Evolutionary conservation across 2,888 invertebrate species (phyloP).

Genomic region (Hololepta plana): DNA sequence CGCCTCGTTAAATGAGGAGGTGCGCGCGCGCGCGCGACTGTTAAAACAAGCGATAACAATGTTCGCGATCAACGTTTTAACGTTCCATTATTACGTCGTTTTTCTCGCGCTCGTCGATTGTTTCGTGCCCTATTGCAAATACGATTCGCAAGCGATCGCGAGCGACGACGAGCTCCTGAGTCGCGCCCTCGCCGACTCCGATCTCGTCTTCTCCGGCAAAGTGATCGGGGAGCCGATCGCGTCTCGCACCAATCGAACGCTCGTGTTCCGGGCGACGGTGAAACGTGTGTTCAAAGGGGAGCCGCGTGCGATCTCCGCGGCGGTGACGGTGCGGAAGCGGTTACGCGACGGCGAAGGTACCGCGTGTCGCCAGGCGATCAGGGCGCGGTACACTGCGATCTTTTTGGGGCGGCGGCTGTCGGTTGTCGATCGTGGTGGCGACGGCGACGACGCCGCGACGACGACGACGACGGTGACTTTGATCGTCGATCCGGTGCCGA

Average conservation of each 20-base stretch:
- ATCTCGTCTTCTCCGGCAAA: slow-evolving; percentile 25
- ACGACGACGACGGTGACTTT: slow-evolving; percentile 21
- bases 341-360: slow-evolving; percentile 23
- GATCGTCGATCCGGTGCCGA: slow-evolving; percentile 23
- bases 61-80: no score
- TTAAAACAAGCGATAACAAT: no score
- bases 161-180: slow-evolving; percentile 18
- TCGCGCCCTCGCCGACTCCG: slow-evolving; percentile 16
- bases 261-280: slow-evolving; percentile 21
- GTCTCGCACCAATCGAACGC: slow-evolving; percentile 15
- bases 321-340: slow-evolving; percentile 21
- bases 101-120: no score
- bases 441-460: slow-evolving; percentile 10
- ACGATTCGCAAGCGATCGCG: slow-evolving; percentile 21
- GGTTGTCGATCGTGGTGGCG: no score
- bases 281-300: slow-evolving; percentile 23
- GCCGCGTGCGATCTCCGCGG: slow-evolving; percentile 16
- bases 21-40: no score
- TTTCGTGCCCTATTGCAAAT: slow-evolving; percentile 25
- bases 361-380: slow-evolving; percentile 22
- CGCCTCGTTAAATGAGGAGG: no score
- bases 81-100: no score
- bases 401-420: slow-evolving; percentile 21
- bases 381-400: slow-evolving; percentile 24
- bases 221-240: slow-evolving; percentile 19